Conservation (phyloP, 1,140 invertebrate genomes). For the Oryctes rhinoceros region DNA sequence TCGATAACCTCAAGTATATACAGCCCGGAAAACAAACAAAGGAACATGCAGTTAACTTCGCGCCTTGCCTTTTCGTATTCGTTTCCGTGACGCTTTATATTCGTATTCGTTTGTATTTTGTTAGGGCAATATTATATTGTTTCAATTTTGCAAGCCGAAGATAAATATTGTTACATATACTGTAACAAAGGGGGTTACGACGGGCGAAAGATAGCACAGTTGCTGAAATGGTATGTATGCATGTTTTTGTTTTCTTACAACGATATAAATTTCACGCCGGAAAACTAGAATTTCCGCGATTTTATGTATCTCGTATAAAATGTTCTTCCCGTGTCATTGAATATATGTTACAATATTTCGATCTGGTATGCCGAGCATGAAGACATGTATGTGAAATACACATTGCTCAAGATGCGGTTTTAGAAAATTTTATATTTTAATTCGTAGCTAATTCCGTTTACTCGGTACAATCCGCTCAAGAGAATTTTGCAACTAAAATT, state of each 20-base stretch:
- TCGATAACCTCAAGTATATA: background rate
- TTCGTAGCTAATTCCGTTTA: too few relatives aligned
- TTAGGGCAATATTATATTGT: slow-evolving; percentile 19
- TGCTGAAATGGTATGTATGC: background rate
- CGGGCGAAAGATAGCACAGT: background rate
- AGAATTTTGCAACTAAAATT: too few relatives aligned
- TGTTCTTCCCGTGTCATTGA: slow-evolving; percentile 38
- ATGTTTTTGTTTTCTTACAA: background rate
- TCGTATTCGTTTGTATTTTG: background rate
- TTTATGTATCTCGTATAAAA: slow-evolving; percentile 38
- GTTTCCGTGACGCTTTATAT: slow-evolving; percentile 24
- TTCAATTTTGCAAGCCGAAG: slow-evolving; percentile 2
- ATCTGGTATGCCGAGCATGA: background rate
- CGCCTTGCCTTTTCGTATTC: background rate
- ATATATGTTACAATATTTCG: background rate
- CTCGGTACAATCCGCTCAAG: too few relatives aligned
- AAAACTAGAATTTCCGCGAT: slow-evolving; percentile 1
- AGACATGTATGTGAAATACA: too few relatives aligned
- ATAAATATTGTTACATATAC: slow-evolving; percentile 27
- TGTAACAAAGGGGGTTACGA: background rate
- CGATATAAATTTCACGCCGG: background rate
- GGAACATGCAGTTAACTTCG: slow-evolving; percentile 1
- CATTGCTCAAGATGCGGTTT: too few relatives aligned
- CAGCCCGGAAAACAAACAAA: background rate
- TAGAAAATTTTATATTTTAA: too few relatives aligned